Percentiles rank a stretch among this genome's conserved stretches.
phyloP scores from a whole-genome alignment of 2,797 vertebrate species.

The Phaenicophaeus curvirostris region DNA sequence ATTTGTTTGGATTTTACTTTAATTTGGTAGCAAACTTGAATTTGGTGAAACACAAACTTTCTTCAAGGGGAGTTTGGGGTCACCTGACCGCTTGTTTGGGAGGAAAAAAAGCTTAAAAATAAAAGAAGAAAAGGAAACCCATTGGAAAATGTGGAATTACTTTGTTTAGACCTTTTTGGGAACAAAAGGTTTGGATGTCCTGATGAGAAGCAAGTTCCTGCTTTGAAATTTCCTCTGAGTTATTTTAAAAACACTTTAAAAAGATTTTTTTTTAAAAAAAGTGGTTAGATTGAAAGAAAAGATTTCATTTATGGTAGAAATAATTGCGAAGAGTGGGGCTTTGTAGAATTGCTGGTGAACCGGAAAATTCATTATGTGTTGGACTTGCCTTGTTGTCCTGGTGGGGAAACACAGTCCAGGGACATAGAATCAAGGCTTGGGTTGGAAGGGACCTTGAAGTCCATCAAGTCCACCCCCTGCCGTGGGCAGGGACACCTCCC shows the following conservation, averaged over 20 bases:
- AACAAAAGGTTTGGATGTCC: neutral
- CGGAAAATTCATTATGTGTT: constrained; percentile 39
- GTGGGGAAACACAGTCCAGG: neutral
- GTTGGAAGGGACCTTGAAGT: too few relatives aligned
- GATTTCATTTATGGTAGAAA: constrained; percentile 22
- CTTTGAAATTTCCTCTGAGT: constrained; percentile 10
- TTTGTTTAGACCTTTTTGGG: neutral
- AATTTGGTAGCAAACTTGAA: neutral
- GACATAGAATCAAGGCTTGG: neutral
- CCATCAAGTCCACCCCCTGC: too few relatives aligned
- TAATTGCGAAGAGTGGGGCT: neutral
- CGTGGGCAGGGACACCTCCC: too few relatives aligned
- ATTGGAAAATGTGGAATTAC: neutral
- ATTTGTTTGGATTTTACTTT: neutral
- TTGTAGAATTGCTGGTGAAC: neutral
- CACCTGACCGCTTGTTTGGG: neutral
- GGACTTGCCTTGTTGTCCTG: neutral
- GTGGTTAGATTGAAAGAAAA: constrained; percentile 24
- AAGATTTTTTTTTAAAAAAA: too few relatives aligned
- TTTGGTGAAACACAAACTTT: neutral
- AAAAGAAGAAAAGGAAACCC: neutral
- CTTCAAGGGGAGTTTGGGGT: neutral
- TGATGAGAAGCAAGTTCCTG: neutral
- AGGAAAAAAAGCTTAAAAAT: neutral
- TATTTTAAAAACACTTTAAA: constrained; percentile 37